A percentile compares a stretch with the other conserved stretches of the same genome.
Evolutionary conservation across 2,797 vertebrate genomes (phyloP).

Genomic region (Hirundo rustica): DNA sequence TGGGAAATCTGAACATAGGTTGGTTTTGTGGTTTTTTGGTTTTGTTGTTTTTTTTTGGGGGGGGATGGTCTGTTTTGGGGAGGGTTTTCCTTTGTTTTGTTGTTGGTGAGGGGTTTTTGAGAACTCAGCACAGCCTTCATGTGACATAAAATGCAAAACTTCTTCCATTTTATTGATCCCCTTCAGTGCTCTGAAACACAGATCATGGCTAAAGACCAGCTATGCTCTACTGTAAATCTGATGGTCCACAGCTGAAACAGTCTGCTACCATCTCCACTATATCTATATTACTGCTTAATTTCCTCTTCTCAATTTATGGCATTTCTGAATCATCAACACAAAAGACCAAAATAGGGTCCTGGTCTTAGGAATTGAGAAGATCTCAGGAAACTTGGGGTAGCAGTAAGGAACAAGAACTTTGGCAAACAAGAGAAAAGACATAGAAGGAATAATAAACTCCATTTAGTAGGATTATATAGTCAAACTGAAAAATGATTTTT

Average conservation of each 20-base stretch:
- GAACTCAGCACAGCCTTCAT: not conserved
- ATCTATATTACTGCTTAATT: not conserved
- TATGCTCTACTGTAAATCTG: not conserved
- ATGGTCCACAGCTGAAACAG: not conserved
- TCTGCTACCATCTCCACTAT: not conserved
- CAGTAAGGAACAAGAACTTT: constrained; percentile 12
- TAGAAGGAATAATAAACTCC: constrained; percentile 58
- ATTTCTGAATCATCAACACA: constrained; percentile 24
- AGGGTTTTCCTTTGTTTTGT: not conserved
- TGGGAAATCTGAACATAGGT: not conserved
- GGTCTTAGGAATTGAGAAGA: not conserved
- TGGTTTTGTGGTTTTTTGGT: not conserved
- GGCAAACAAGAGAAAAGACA: constrained; percentile 15
- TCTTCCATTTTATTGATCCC: not conserved
- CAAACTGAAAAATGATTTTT: constrained; percentile 58
- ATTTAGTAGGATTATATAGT: constrained; percentile 53
- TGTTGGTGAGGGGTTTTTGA: not conserved
- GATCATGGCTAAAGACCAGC: not conserved
- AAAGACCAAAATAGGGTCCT: not conserved
- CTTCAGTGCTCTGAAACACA: not conserved
- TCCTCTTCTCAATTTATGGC: not conserved
- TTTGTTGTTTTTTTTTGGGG: not conserved
- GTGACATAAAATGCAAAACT: not conserved
- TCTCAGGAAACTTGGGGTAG: constrained; percentile 20
- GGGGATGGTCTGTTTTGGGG: not conserved